Percentiles rank a stretch among this genome's conserved stretches.
Conservation (phyloP, 1,140 invertebrate genomes). For the Lepidurus packardi region DNA sequence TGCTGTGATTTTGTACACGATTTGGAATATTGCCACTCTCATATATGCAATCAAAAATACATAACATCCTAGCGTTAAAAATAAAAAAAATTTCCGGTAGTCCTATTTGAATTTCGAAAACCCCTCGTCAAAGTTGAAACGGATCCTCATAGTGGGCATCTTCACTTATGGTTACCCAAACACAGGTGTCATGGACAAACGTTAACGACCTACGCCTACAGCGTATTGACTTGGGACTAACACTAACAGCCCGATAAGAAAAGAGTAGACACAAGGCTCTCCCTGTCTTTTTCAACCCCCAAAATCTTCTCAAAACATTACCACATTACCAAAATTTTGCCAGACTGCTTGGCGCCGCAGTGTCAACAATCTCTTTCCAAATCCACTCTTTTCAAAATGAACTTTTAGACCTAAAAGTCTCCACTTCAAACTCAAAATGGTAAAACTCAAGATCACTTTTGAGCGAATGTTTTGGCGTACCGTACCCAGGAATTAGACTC, state of each 20-base stretch:
- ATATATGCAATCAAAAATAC: too few relatives aligned
- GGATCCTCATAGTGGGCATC: not conserved
- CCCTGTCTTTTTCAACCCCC: not conserved
- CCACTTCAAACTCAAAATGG: too few relatives aligned
- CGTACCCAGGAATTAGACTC: too few relatives aligned
- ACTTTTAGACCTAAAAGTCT: too few relatives aligned
- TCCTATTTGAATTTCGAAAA: not conserved
- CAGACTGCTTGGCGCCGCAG: slow-evolving; percentile 13
- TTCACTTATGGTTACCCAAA: slow-evolving; percentile 3
- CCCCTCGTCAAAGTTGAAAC: not conserved
- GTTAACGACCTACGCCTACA: slow-evolving; percentile 21
- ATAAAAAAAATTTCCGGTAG: not conserved
- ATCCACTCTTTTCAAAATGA: too few relatives aligned
- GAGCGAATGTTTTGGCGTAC: too few relatives aligned
- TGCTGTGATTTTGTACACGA: not conserved
- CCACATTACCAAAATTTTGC: not conserved
- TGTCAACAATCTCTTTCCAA: slow-evolving; percentile 2
- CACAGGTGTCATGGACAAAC: not conserved
- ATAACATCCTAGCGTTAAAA: too few relatives aligned
- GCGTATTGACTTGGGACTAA: not conserved
- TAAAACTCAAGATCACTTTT: too few relatives aligned
- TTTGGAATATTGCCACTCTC: not conserved
- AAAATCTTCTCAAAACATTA: too few relatives aligned
- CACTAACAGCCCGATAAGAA: not conserved
- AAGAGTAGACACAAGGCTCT: not conserved